Base-by-base conservation (phyloP, 2,797 vertebrate genomes). In the Podarcis lilfordi region DNA sequence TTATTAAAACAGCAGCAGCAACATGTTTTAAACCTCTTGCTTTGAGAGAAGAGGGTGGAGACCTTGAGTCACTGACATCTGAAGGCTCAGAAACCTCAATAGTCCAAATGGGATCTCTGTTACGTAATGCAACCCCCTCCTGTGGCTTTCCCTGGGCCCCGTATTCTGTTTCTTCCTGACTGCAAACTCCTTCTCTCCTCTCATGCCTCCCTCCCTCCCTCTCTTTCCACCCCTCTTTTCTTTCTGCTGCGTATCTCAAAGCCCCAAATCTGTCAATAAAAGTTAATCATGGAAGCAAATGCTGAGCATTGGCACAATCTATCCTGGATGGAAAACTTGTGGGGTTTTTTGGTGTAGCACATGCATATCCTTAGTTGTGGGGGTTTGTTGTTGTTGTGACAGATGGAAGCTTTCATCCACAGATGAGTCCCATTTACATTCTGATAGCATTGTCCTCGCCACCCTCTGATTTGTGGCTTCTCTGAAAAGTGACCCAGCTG, bases 371-470 rank as follows among this genome's bases (percentile, higher is more conserved):
- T 86, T 77, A 69, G 71, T 43, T 86, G 59, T 81, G 11, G 15
- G 50, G 61, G n/a, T 85, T 45, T 77, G 40, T 40, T 81, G 29
- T 75, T 64, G 17, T 74, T 89, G 79, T 68, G 77, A 71, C 55
- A 68, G 78, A 85, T 80, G 83, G 71, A 76, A 68, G 61, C 71
- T 76, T 76, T 82, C 40, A 77, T 25, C 3, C 21, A 79, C 91
- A 82, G 72, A 50, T 8, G 40, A 27, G 91, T 81, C 68, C 89
- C 40, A 0, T 82, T 88, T 87, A 19, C 88, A 4, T 89, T 71
- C 71, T 59, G 50, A 87, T 91, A 88, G 86, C 85, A 0, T 81
- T 74, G n/a, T 91, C 91, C 93, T 87, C 84, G 59, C 77, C 80
- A 32, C 35, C n/a, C 74, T 27, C 91, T 64, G 40, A 29, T 64